Conservation (phyloP, 2,113 vertebrate species). For the Pedetes capensis region DNA sequence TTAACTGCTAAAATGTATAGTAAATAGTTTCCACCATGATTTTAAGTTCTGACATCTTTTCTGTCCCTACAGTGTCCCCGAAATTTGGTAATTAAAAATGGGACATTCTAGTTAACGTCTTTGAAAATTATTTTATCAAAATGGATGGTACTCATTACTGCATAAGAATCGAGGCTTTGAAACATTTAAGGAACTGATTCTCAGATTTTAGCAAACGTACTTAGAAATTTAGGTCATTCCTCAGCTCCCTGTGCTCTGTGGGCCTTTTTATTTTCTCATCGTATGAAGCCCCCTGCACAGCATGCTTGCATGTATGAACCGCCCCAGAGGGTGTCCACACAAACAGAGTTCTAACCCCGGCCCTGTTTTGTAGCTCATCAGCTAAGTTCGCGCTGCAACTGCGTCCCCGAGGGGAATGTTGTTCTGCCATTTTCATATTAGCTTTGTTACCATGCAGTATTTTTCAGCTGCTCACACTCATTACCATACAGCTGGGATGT, state of each 20-base stretch:
- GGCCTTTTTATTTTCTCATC: constrained; percentile 74
- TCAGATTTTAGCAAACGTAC: constrained; percentile 75
- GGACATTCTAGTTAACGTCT: constrained; percentile 77
- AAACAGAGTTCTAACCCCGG: constrained; percentile 19
- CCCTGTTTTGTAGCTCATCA: constrained; percentile 91
- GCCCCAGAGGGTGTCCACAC: background rate
- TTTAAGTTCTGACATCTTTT: constrained; percentile 66
- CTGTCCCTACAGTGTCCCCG: background rate
- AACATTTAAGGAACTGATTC: constrained; percentile 76
- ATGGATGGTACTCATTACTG: constrained; percentile 67
- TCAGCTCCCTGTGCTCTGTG: constrained; percentile 67
- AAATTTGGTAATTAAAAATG: constrained; percentile 76
- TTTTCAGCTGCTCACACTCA: constrained; percentile 92
- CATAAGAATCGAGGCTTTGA: constrained; percentile 69
- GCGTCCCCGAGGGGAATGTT: constrained; percentile 90
- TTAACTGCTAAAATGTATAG: constrained; percentile 40
- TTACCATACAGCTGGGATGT: constrained; percentile 99
- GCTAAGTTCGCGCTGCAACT: constrained; percentile 91
- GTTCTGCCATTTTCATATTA: constrained; percentile 88
- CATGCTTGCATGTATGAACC: background rate
- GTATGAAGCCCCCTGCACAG: constrained; percentile 73
- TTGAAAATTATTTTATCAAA: constrained; percentile 77
- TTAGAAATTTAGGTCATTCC: constrained; percentile 76
- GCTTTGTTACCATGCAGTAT: constrained; percentile 91
- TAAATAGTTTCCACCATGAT: constrained; percentile 20